Conservation (phyloP, 2,797 vertebrate species). For the Vultur gryphus region DNA sequence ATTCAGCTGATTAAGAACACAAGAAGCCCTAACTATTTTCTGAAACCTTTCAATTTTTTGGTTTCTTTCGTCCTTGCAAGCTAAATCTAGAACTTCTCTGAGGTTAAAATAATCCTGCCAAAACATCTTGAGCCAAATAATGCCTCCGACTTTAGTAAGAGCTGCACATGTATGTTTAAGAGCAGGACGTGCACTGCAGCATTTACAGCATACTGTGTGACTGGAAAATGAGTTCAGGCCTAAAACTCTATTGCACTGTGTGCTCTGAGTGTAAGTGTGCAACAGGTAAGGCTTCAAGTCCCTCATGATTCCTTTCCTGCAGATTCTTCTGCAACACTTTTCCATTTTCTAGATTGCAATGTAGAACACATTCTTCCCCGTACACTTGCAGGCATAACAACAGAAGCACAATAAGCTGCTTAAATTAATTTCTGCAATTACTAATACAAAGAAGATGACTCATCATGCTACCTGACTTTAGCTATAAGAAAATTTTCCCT, state of each 20-base stretch:
- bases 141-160: not conserved
- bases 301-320: not conserved
- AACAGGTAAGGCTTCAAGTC: not conserved
- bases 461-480: not conserved
- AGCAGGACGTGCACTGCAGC: not conserved
- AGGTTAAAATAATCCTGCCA: not conserved
- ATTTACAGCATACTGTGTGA: not conserved
- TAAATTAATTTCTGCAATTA: not conserved
- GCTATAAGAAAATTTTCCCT: not conserved
- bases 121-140: not conserved
- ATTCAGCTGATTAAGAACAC: not conserved
- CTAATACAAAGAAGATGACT: not conserved
- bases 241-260: not conserved
- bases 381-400: not conserved
- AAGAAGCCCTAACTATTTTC: not conserved
- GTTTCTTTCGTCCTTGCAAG: not conserved
- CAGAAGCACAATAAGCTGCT: not conserved
- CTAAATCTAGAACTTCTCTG: not conserved
- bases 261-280: rapidly evolving
- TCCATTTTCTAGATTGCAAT: not conserved
- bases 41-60: not conserved
- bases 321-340: not conserved
- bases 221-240: not conserved
- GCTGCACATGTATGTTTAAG: not conserved
- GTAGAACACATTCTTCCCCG: rapidly evolving